Percentiles rank a stretch among this genome's conserved stretches.
These are phyloP conservation scores for Danio tinwini DNA, from an alignment of 2,797 vertebrate genomes.

Conservation along the genomic window DNA sequence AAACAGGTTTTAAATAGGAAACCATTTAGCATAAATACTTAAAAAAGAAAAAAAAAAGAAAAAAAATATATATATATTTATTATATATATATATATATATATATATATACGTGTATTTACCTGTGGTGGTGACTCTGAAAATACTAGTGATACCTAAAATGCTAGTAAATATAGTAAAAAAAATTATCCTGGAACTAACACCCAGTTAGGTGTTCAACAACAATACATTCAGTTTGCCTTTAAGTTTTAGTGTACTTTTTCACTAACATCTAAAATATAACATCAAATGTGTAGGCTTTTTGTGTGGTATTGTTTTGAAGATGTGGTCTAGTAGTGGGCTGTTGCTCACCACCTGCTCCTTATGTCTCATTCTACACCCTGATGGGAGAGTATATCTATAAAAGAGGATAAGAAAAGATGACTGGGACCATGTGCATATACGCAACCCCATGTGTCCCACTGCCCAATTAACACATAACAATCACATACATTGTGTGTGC, in stretches of 20 bases:
- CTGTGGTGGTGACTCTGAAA: too few species aligned
- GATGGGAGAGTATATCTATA: neutral
- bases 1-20: too few species aligned
- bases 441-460: neutral
- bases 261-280: constrained; percentile 1
- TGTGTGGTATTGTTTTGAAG: constrained; percentile 3
- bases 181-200: neutral
- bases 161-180: neutral
- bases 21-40: too few species aligned
- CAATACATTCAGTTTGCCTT: neutral
- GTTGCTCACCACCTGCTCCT: constrained; percentile 28
- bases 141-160: too few species aligned
- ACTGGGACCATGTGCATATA: neutral
- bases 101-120: too few species aligned
- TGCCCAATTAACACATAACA: constrained; percentile 6
- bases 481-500: constrained; percentile 4
- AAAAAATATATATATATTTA: too few species aligned
- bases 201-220: neutral
- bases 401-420: constrained; percentile 2
- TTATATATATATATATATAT: too few species aligned
- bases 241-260: neutral
- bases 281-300: constrained; percentile 18
- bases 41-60: too few species aligned
- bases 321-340: neutral
- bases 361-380: constrained; percentile 6